Conservation (phyloP, 2,888 invertebrate genomes). For the Loripinus fragilis region DNA sequence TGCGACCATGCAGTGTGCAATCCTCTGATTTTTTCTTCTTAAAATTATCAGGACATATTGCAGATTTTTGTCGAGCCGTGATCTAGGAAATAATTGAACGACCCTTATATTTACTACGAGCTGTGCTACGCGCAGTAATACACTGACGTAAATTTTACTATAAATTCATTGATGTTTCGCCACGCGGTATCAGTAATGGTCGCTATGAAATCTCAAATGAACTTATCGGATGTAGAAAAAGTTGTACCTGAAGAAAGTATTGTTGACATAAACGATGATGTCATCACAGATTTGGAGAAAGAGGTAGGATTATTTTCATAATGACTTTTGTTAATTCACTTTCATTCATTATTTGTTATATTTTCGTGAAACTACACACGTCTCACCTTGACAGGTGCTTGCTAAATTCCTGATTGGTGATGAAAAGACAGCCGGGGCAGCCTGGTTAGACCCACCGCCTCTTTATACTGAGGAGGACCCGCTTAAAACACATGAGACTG, state of each 20-base stretch:
- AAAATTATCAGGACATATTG: too few species aligned
- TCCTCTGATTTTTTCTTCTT: too few species aligned
- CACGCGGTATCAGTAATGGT: slow-evolving; percentile 19
- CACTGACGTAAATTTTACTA: slow-evolving; percentile 2
- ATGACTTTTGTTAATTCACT: background rate
- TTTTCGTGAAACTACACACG: slow-evolving; percentile 45
- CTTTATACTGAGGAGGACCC: slow-evolving; percentile 36
- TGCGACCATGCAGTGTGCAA: too few species aligned
- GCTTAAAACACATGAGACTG: slow-evolving; percentile 20
- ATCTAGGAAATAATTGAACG: background rate
- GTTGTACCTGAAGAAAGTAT: background rate
- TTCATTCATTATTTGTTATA: slow-evolving; percentile 15
- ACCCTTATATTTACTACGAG: background rate
- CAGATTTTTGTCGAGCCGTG: too few species aligned
- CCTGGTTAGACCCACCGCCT: slow-evolving; percentile 31
- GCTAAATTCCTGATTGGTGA: slow-evolving; percentile 32
- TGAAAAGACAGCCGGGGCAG: slow-evolving; percentile 17
- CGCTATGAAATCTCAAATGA: background rate
- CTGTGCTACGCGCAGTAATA: background rate
- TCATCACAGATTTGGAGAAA: background rate
- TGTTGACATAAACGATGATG: background rate
- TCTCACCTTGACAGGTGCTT: slow-evolving; percentile 53
- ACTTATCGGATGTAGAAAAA: background rate
- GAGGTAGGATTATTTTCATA: slow-evolving; percentile 3
- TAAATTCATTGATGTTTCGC: background rate